Evolutionary conservation across 2,888 invertebrate genomes (phyloP), one percentile per base, ranked within the genome.

Genomic region (Cephus nigrinus): DNA sequence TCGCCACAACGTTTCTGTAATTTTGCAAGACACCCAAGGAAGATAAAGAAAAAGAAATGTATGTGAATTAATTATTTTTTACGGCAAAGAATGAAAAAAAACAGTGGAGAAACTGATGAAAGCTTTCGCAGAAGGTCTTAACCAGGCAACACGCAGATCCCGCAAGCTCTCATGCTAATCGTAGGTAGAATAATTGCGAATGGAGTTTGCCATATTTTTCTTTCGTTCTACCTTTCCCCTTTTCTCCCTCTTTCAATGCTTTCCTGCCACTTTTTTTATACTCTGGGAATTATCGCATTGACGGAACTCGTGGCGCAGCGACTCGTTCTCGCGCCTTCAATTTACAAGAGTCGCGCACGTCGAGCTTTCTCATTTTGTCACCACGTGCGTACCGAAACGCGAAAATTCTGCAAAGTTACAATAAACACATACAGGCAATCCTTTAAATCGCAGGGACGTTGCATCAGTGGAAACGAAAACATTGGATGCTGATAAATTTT

Each of bases 401-500:
- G 23, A 55, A 55, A 55, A 55, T 55, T 55, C 1, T 55, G 55
- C 55, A 55, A 55, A 55, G 9, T 55, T 1, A 23, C 9, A 23
- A 23, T 55, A 23, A 15, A 9, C 23, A 0, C 55, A 23, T 23
- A 23, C 23, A 9, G 55, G 23, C 23, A 55, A 55, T 23, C 2
- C 55, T 55, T 55, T 55, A 55, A 55, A 55, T 1, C 23, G 55
- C 55, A 23, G 5, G 55, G 23, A 23, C 5, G 40, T 40, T 40
- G 40, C 4, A 9, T 0, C 23, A 23, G 23, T 23, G 40, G 1
- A 23, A 40, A 9, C 55, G 55, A 55, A 55, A 55, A 55, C 9
- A 55, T 23, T 55, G 68, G 34, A 40, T 34, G 74, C 30, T 23
- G 23, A 32, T 30, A 74, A 69, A 73, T 76, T 76, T 68, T 40